phyloP scores from a whole-genome alignment of 2,113 vertebrate species.

The Ciconia boyciana region DNA sequence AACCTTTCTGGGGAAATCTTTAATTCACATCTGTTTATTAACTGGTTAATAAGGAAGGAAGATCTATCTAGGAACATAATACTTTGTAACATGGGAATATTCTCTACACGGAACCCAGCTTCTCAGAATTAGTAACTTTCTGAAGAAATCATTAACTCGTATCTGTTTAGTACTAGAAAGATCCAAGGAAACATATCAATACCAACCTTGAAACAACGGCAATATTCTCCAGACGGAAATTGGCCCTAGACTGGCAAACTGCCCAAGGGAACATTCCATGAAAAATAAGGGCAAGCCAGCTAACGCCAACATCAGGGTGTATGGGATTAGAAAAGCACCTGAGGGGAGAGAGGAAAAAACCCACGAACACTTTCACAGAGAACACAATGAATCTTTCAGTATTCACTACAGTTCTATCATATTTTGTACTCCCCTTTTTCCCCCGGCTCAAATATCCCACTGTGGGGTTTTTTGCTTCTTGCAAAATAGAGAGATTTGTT shows the following conservation, averaged over 20 bases:
- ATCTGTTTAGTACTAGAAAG: background rate
- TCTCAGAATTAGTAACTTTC: background rate
- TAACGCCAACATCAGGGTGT: constrained; percentile 86
- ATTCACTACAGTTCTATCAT: background rate
- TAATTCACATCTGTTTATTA: background rate
- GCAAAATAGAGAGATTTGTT: background rate
- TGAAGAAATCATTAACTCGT: background rate
- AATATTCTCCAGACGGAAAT: constrained; percentile 87
- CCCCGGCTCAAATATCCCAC: background rate
- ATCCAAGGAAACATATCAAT: background rate
- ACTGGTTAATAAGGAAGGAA: background rate
- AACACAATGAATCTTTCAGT: background rate
- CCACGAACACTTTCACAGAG: background rate
- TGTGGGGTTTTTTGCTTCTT: background rate
- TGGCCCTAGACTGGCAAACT: constrained; percentile 93
- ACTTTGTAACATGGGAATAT: background rate
- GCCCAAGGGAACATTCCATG: constrained; percentile 91
- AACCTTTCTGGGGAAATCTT: background rate
- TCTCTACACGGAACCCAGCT: rapidly evolving
- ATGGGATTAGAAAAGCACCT: constrained; percentile 96
- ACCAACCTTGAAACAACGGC: constrained; percentile 89
- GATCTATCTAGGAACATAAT: background rate
- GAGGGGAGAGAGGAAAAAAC: background rate
- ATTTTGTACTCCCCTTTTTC: background rate
- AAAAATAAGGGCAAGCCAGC: constrained; percentile 92